Percentiles rank a stretch among this genome's conserved stretches.
Conservation (phyloP, 2,888 invertebrate genomes). For the Drosophila monieri region DNA sequence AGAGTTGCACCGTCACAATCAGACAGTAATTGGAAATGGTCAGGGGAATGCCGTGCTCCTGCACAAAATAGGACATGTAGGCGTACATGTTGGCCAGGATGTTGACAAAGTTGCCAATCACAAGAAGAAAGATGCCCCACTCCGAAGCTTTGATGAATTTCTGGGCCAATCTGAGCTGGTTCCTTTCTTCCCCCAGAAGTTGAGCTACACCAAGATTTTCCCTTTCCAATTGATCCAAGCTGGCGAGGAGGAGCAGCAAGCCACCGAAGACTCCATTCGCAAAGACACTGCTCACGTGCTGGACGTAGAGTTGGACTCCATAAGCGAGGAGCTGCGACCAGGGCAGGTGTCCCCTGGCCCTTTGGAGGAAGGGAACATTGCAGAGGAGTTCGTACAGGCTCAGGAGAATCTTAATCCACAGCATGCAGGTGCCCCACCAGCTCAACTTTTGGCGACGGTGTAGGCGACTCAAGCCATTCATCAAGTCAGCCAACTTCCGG, state of each 20-base stretch:
- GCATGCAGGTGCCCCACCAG: slow-evolving; percentile 48
- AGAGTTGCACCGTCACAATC: slow-evolving; percentile 65
- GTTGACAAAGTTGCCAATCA: slow-evolving; percentile 73
- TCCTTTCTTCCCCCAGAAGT: slow-evolving; percentile 52
- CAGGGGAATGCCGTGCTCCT: slow-evolving; percentile 62
- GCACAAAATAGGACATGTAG: slow-evolving; percentile 74
- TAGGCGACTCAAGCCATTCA: slow-evolving; percentile 42
- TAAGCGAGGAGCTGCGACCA: slow-evolving; percentile 64
- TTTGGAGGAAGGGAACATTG: slow-evolving; percentile 73
- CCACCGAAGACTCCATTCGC: slow-evolving; percentile 67
- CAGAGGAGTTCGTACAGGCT: slow-evolving; percentile 70
- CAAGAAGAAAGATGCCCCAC: slow-evolving; percentile 71
- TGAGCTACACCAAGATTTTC: slow-evolving; percentile 1
- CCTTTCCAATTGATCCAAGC: slow-evolving; percentile 62
- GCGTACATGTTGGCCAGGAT: slow-evolving; percentile 80
- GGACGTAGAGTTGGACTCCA: slow-evolving; percentile 68
- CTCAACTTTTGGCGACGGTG: slow-evolving; percentile 29
- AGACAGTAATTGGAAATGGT: slow-evolving; percentile 72
- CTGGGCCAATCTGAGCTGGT: slow-evolving; percentile 45
- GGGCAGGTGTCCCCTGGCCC: slow-evolving; percentile 55
- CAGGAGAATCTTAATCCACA: slow-evolving; percentile 69
- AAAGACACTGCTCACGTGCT: slow-evolving; percentile 70
- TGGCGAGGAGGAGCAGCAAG: slow-evolving; percentile 63
- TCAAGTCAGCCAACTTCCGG: slow-evolving; percentile 35
- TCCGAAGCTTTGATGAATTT: slow-evolving; percentile 59